Evolutionary conservation across 2,113 vertebrate species (phyloP).

Genomic region (Sialia sialis): DNA sequence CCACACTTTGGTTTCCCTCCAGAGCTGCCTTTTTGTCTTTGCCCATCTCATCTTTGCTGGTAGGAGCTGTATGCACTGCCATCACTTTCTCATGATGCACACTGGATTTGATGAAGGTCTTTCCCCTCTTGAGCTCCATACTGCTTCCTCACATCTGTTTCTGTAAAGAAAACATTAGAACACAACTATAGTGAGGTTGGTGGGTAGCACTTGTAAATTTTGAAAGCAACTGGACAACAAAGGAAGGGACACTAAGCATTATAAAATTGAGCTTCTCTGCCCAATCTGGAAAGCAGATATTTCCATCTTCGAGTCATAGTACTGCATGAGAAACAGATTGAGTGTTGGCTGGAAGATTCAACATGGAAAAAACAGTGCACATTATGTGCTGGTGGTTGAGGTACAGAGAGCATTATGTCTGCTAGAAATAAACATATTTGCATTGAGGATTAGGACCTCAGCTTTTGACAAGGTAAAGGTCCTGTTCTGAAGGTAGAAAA

Average conservation of each 20-base stretch:
- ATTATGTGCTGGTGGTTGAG: background rate
- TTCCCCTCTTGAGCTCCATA: slow-evolving; percentile 79
- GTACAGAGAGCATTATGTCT: background rate
- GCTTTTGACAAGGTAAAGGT: background rate
- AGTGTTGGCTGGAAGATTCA: background rate
- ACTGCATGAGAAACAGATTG: background rate
- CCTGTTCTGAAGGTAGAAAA: background rate
- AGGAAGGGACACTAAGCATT: background rate
- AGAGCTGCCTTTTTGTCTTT: background rate
- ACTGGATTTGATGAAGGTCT: slow-evolving; percentile 79
- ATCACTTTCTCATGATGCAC: slow-evolving; percentile 67
- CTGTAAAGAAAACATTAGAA: slow-evolving; percentile 47
- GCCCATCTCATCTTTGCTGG: background rate
- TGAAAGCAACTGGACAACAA: background rate
- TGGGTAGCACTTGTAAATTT: background rate
- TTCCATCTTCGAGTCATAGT: background rate
- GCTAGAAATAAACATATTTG: background rate
- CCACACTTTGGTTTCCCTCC: background rate
- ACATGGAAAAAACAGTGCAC: background rate
- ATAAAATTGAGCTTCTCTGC: background rate
- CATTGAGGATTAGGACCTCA: background rate
- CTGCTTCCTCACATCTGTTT: background rate
- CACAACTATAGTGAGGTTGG: background rate
- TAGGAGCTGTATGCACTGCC: background rate
- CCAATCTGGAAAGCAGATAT: background rate